These are phyloP conservation scores for Drosophila ambigua DNA, from an alignment of 1,140 invertebrate genomes.

Conservation along the genomic window DNA sequence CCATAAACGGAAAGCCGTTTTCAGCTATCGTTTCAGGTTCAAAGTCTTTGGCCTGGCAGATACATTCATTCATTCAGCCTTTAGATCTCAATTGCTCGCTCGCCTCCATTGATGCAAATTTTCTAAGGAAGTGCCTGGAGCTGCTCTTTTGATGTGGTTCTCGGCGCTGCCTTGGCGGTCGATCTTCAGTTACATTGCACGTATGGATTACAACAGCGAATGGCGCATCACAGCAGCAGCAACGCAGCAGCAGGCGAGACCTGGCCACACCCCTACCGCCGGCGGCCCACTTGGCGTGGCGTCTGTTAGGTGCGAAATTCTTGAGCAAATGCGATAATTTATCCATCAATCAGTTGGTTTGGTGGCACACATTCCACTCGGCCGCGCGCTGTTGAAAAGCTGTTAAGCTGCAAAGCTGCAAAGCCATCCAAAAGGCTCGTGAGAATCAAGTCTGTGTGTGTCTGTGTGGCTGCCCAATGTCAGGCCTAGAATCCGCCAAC, in stretches of 20 bases:
- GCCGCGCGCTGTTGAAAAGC: no score
- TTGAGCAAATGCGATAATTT: conserved; percentile 16
- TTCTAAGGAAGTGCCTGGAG: conserved; percentile 22
- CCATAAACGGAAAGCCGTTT: background rate
- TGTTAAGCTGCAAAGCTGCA: no score
- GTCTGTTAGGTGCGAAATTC: no score
- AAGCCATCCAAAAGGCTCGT: background rate
- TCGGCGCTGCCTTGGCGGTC: conserved; percentile 57
- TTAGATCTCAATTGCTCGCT: background rate
- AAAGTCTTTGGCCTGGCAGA: no score
- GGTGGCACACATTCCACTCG: conserved; percentile 29
- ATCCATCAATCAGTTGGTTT: conserved; percentile 3
- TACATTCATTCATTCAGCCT: no score
- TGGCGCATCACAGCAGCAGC: conserved; percentile 22
- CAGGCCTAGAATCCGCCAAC: conserved; percentile 44
- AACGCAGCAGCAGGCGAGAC: no score
- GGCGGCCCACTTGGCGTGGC: no score
- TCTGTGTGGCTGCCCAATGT: conserved; percentile 52
- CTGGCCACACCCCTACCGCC: no score
- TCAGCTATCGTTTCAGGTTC: no score
- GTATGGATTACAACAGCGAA: conserved; percentile 26
- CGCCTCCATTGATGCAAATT: background rate
- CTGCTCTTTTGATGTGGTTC: conserved; percentile 35
- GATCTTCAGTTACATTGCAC: conserved; percentile 32
- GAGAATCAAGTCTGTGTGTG: conserved; percentile 37